Conservation (phyloP, 1,140 invertebrate species). For the Sycophila sp. region DNA sequence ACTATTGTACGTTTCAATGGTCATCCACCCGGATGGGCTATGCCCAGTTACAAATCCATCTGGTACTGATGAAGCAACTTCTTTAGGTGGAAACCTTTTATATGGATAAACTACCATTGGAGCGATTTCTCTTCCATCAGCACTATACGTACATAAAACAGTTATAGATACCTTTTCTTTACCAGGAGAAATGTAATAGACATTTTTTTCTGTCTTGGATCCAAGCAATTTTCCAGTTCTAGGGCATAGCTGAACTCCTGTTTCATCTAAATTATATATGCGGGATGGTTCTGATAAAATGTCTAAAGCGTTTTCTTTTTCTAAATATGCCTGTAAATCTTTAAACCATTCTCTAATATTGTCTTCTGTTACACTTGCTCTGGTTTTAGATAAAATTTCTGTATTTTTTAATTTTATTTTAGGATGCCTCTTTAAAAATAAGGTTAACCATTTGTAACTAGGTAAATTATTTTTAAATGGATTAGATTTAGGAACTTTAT, state of each 20-base stretch:
- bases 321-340: constrained; percentile 38
- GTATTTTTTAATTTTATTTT: constrained; percentile 47
- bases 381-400: constrained; percentile 52
- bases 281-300: constrained; percentile 46
- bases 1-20: constrained; percentile 43
- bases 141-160: constrained; percentile 47
- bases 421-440: constrained; percentile 57
- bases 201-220: constrained; percentile 48
- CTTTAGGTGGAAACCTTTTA: constrained; percentile 47
- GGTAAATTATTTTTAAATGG: constrained; percentile 51
- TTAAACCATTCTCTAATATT: constrained; percentile 47
- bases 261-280: constrained; percentile 58
- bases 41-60: too few relatives aligned
- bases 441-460: constrained; percentile 53
- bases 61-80: constrained; percentile 52
- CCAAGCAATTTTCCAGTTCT: constrained; percentile 53
- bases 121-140: constrained; percentile 42
- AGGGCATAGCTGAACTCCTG: constrained; percentile 49
- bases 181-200: constrained; percentile 49
- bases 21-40: constrained; percentile 67
- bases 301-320: constrained; percentile 37
- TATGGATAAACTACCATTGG: constrained; percentile 50
- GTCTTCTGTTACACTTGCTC: constrained; percentile 50
- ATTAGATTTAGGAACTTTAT: constrained; percentile 33
- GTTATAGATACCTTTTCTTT: constrained; percentile 50